A percentile compares a stretch with the other conserved stretches of the same genome.
Conservation (phyloP, 2,888 invertebrate species). For the Hipparchia sbordonii region DNA sequence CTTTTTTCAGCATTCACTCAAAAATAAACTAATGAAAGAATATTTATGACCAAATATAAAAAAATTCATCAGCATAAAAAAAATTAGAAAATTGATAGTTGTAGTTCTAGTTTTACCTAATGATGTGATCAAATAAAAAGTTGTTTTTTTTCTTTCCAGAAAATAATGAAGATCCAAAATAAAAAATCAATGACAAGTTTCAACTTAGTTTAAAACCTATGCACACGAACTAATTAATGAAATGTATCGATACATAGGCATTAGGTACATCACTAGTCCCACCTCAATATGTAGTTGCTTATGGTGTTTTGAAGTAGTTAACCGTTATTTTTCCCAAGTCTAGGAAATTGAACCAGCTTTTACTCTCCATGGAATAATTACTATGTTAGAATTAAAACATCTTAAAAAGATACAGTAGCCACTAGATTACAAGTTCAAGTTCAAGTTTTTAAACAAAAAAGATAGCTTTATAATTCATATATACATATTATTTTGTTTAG, state of each 20-base stretch:
- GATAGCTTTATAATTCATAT: too few relatives aligned
- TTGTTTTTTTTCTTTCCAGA: too few relatives aligned
- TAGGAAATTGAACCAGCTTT: conserved; percentile 30
- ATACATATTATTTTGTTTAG: too few relatives aligned
- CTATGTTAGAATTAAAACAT: too few relatives aligned
- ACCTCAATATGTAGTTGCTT: conserved; percentile 51
- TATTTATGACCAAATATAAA: neutral
- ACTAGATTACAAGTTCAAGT: too few relatives aligned
- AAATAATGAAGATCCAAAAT: too few relatives aligned
- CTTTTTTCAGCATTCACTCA: neutral
- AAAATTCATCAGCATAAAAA: neutral
- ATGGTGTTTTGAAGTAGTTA: conserved; percentile 61
- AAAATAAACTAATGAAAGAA: neutral
- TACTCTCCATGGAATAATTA: conserved; percentile 1
- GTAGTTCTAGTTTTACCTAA: too few relatives aligned
- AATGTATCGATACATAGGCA: conserved; percentile 16
- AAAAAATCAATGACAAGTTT: too few relatives aligned
- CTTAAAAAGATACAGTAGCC: too few relatives aligned
- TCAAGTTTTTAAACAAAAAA: too few relatives aligned
- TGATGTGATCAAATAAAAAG: too few relatives aligned
- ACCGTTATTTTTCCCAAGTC: conserved; percentile 58
- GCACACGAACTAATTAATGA: neutral
- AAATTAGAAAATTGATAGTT: too few relatives aligned
- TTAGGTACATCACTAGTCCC: conserved; percentile 47
- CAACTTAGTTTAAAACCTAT: neutral